Evolutionary conservation across 2,113 vertebrate species (phyloP), one percentile per base, ranked within the genome.

Genomic region (Tautogolabrus adspersus): DNA sequence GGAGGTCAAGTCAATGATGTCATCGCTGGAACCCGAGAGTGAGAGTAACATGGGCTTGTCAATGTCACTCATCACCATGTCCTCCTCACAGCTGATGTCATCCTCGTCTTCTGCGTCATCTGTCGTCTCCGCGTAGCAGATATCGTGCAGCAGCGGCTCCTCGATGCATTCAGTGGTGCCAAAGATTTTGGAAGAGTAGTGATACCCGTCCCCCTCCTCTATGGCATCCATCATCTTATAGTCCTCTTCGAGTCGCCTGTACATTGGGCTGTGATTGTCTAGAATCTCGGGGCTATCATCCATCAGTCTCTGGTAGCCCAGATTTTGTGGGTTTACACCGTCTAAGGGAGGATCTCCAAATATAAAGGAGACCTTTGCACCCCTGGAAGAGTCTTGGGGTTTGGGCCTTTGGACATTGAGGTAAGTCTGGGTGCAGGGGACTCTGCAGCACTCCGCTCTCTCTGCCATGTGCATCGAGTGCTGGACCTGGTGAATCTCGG

Each of bases 351-450:
- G 95, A 86, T 98, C 97, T 88, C 97, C 97, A 91, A 99, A 99
- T 91, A 99, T 99, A 88, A 99, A 99, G 79, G 97, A 99, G 87
- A 99, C 98, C 92, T 98, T 99, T 87, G 98, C 97, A 89, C 94
- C 96, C 75, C 96, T 93, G 8, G 96, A 94, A 56, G 96, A 95
- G 68, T 97, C 96, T 84, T 97, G 97, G 88, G 95, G 88, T 94
- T 96, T 96, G 83, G 95, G 93, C 81, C 96, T 95, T 61, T 96
- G 95, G 88, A 96, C 86, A 13, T 94, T 95, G 86, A 97, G 76
- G 73, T 95, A 93, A 37, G 96, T 94, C 84, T 95, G 93, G 75
- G 95, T 92, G 71, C 89, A 94, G 18, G 91, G 75, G 59, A 85
- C 49, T 85, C 95, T 92, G 84, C 95, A 95, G 84, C 94, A 90